Evolutionary conservation across 2,113 vertebrate species (phyloP).

Genomic region (Poecilia latipinna): DNA sequence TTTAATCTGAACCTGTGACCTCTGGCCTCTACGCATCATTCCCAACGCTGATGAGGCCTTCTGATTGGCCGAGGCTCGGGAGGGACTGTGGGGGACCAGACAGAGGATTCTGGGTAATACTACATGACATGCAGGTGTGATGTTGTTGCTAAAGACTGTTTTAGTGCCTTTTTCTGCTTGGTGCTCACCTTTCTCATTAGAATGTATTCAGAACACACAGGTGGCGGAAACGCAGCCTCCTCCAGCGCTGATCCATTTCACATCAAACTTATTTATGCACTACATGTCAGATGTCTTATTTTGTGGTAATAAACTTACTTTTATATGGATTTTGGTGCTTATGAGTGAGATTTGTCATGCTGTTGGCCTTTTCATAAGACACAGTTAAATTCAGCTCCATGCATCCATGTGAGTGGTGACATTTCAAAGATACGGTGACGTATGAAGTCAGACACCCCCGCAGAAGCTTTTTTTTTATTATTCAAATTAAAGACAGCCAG

Average conservation of each 20-base stretch:
- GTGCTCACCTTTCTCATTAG: constrained; percentile 56
- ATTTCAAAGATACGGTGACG: constrained; percentile 4
- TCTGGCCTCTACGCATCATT: constrained; percentile 13
- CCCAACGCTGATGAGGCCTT: constrained; percentile 67
- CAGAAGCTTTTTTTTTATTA: constrained; percentile 18
- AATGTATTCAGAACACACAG: constrained; percentile 51
- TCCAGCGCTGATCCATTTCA: constrained; percentile 38
- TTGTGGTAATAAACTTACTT: constrained; percentile 80
- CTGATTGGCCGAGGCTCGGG: constrained; percentile 55
- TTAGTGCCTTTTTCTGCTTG: constrained; percentile 76
- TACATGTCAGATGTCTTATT: constrained; percentile 76
- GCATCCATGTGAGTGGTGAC: constrained; percentile 6
- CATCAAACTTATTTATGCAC: constrained; percentile 75
- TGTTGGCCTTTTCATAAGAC: constrained; percentile 1
- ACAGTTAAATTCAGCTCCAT: constrained; percentile 4
- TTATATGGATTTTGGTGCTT: constrained; percentile 63
- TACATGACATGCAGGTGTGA: constrained; percentile 10
- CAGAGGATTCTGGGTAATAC: constrained; percentile 69
- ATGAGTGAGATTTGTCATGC: constrained; percentile 25
- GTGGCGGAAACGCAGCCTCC: constrained; percentile 34
- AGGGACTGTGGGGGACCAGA: constrained; percentile 14
- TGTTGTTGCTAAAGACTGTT: constrained; percentile 53
- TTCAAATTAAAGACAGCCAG: constrained; percentile 43
- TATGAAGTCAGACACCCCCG: background rate
- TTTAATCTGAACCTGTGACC: constrained; percentile 44